These are phyloP conservation scores for Andrena minutula DNA, from an alignment of 2,888 invertebrate species.

Conservation along the genomic window DNA sequence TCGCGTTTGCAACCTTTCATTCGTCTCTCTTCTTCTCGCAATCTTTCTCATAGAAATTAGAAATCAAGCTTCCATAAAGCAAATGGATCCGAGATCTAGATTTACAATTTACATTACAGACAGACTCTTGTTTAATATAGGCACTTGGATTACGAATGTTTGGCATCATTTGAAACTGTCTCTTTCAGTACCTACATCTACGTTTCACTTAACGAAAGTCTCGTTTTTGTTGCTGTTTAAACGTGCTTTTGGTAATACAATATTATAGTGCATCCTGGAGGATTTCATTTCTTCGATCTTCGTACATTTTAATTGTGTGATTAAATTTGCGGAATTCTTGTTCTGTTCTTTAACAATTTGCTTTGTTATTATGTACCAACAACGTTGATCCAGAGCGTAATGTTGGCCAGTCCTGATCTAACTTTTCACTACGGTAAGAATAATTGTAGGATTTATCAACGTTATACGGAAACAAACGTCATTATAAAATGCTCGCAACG, in stretches of 20 bases:
- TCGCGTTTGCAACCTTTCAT: not conserved
- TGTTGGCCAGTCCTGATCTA: conserved; percentile 33
- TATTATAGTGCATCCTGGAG: not conserved
- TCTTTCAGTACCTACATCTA: not conserved
- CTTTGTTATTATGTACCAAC: conserved; percentile 8
- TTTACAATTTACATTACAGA: conserved; percentile 4
- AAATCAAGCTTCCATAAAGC: not conserved
- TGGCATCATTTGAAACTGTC: conserved; percentile 3
- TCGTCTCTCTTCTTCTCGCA: not conserved
- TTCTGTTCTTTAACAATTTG: not conserved
- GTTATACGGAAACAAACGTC: conserved; percentile 5
- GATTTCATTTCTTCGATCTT: not conserved
- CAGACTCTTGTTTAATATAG: conserved; percentile 31
- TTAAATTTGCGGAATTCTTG: not conserved
- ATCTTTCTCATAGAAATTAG: not conserved
- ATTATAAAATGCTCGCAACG: conserved; percentile 27
- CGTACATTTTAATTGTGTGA: not conserved
- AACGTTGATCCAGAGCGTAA: conserved; percentile 1
- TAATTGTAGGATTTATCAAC: conserved; percentile 21
- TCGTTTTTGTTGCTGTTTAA: conserved; percentile 3
- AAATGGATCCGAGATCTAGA: conserved; percentile 5
- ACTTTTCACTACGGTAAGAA: conserved; percentile 23
- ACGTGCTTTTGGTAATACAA: conserved; percentile 19
- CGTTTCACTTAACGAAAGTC: not conserved
- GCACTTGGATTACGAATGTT: conserved; percentile 44